Conservation (phyloP, 1,140 invertebrate species). For the Papilio xuthus region DNA sequence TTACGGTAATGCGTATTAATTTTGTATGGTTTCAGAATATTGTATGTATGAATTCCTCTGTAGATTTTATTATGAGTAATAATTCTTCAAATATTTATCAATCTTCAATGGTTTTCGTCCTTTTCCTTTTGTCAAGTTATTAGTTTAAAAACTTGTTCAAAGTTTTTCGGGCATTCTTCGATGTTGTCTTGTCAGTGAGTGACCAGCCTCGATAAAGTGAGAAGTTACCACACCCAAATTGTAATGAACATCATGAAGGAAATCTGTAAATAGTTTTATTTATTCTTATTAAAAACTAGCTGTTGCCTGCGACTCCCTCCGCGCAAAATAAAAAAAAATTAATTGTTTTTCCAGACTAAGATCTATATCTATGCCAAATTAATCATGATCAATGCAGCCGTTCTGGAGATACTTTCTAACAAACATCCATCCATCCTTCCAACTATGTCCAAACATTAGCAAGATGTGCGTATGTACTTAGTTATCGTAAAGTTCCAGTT, state of each 20-base stretch:
- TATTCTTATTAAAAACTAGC: too few relatives aligned
- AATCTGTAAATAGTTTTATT: neutral
- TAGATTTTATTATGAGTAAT: neutral
- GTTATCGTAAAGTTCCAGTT: too few relatives aligned
- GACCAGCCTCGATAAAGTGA: constrained; percentile 2
- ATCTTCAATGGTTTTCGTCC: neutral
- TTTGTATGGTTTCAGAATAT: neutral
- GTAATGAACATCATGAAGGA: constrained; percentile 31
- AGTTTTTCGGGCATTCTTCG: constrained; percentile 24
- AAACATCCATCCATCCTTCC: too few relatives aligned
- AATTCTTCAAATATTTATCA: neutral
- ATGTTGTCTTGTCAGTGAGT: neutral
- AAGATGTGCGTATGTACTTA: too few relatives aligned
- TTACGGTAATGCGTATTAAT: neutral
- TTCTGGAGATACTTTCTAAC: too few relatives aligned
- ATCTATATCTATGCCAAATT: too few relatives aligned
- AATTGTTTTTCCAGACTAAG: too few relatives aligned
- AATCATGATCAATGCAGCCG: too few relatives aligned
- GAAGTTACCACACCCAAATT: constrained; percentile 22
- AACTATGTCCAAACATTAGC: too few relatives aligned
- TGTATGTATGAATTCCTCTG: neutral
- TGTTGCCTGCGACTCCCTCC: too few relatives aligned
- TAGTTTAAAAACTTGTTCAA: neutral
- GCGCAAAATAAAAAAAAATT: too few relatives aligned
- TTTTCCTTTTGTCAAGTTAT: constrained; percentile 1